phyloP scores from a whole-genome alignment of 1,140 invertebrate species.

The Chironomus striatipennis region DNA sequence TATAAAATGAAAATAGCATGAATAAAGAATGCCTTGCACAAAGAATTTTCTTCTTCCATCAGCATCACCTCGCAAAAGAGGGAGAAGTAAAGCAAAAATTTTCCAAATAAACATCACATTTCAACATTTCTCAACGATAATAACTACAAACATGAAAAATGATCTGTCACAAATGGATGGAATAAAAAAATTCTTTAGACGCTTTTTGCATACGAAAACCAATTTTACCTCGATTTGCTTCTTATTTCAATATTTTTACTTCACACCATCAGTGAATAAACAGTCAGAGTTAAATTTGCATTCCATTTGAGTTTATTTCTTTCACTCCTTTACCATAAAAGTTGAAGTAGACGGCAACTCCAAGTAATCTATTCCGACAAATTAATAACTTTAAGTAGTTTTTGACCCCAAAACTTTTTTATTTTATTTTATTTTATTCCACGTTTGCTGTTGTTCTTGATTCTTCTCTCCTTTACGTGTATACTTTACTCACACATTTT shows the following conservation, averaged over 20 bases:
- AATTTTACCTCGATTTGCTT: background rate
- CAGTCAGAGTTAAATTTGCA: background rate
- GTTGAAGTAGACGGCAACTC: background rate
- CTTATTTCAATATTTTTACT: background rate
- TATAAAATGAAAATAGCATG: too few relatives aligned
- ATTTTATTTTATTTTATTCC: background rate
- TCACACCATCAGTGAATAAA: background rate
- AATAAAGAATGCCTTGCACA: too few relatives aligned
- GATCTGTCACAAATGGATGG: too few relatives aligned
- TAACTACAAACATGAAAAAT: too few relatives aligned
- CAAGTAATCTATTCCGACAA: slow-evolving; percentile 1
- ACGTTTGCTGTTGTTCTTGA: too few relatives aligned
- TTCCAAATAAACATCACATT: too few relatives aligned
- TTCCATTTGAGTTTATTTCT: background rate
- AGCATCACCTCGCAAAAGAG: too few relatives aligned
- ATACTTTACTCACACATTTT: too few relatives aligned
- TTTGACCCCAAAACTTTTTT: background rate
- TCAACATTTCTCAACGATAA: too few relatives aligned
- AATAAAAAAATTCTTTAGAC: background rate
- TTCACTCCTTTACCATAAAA: background rate
- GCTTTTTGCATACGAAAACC: background rate
- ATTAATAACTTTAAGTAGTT: slow-evolving; percentile 11
- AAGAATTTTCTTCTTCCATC: too few relatives aligned
- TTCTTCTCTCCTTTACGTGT: too few relatives aligned
- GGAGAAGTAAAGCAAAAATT: too few relatives aligned